Conservation (phyloP, 2,888 invertebrate genomes). For the Ormyrus labotus region DNA sequence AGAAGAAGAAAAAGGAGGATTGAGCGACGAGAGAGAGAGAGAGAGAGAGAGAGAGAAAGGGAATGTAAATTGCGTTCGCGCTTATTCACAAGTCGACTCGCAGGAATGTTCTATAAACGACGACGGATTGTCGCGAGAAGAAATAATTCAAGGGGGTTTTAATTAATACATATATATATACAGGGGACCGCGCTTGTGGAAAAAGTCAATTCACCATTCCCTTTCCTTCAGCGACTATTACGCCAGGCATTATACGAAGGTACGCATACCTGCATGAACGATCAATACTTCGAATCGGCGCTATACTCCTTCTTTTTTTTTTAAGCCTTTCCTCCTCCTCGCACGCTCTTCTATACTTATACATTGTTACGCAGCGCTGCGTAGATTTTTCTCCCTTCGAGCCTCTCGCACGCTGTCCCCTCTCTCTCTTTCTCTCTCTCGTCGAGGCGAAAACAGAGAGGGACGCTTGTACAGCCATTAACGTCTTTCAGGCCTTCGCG, state of each 20-base stretch:
- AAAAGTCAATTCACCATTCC: constrained; percentile 29
- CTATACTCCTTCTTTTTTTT: background rate
- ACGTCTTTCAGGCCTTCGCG: constrained; percentile 54
- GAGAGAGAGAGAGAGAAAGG: constrained; percentile 13
- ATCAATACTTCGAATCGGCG: constrained; percentile 22
- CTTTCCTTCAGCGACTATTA: background rate
- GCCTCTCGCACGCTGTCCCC: background rate
- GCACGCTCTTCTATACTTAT: background rate
- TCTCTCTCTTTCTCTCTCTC: constrained; percentile 5
- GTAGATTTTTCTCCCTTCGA: background rate
- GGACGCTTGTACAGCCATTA: constrained; percentile 62
- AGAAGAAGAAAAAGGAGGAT: background rate
- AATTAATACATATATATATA: constrained; percentile 51
- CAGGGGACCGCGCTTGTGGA: background rate
- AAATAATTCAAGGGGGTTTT: constrained; percentile 55
- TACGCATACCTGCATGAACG: background rate
- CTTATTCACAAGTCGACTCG: constrained; percentile 47
- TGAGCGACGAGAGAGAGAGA: background rate
- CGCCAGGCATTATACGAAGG: background rate
- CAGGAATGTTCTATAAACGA: constrained; percentile 51
- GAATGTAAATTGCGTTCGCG: constrained; percentile 50
- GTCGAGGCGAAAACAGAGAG: constrained; percentile 53
- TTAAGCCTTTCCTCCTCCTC: background rate
- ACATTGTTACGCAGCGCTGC: no score
- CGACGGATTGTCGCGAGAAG: constrained; percentile 54